phyloP scores from a whole-genome alignment of 2,797 vertebrate species.

The Characodon lateralis region DNA sequence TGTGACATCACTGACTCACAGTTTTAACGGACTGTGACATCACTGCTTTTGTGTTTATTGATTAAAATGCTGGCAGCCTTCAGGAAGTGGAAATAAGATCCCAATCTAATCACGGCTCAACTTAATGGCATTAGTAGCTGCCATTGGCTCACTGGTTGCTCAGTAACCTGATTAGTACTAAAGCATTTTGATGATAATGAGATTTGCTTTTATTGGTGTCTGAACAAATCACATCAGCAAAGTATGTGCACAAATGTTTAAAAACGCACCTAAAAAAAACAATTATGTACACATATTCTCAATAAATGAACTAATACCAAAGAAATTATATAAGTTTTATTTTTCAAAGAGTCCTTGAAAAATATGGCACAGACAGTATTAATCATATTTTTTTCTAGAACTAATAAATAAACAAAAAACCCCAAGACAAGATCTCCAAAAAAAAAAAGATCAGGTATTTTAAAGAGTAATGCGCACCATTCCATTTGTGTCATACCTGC shows the following conservation, averaged over 20 bases:
- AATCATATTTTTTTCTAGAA: neutral
- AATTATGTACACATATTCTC: conserved; percentile 7
- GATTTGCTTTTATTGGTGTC: conserved; percentile 84
- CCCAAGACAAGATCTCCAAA: neutral
- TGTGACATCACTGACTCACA: conserved; percentile 71
- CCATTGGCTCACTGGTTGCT: conserved; percentile 83
- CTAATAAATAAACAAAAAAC: neutral
- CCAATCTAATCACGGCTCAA: conserved; percentile 79
- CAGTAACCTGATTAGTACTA: conserved; percentile 81
- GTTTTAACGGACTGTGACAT: conserved; percentile 76
- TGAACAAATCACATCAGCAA: conserved; percentile 78
- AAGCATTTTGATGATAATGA: conserved; percentile 83
- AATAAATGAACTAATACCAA: neutral
- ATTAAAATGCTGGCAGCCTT: conserved; percentile 80
- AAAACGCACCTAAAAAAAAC: conserved; percentile 18
- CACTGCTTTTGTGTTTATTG: conserved; percentile 77
- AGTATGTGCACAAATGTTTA: conserved; percentile 17
- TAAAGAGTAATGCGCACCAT: neutral
- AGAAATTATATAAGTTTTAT: neutral
- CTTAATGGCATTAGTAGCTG: conserved; percentile 84
- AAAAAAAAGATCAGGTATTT: neutral
- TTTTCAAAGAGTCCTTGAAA: neutral
- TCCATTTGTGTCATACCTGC: too few relatives aligned
- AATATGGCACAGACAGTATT: neutral
- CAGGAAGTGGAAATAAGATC: conserved; percentile 81